These are phyloP conservation scores for Pterophyllum scalare DNA, from an alignment of 2,113 vertebrate species.

Conservation along the genomic window DNA sequence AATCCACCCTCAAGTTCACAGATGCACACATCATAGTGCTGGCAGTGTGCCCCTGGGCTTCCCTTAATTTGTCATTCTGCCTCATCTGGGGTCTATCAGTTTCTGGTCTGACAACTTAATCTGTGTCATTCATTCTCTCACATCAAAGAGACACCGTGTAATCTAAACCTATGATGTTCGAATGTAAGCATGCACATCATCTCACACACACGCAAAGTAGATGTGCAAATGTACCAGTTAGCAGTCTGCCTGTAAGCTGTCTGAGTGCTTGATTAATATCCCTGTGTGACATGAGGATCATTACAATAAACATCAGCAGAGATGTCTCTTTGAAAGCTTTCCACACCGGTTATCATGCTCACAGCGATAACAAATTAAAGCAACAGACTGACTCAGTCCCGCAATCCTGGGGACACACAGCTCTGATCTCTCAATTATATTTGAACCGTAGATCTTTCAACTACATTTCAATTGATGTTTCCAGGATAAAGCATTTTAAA, in stretches of 20 bases:
- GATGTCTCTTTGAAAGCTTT: conserved; percentile 1
- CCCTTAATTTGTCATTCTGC: conserved; percentile 45
- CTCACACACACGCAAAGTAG: conserved; percentile 15
- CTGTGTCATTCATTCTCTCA: conserved; percentile 73
- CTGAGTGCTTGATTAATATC: background rate
- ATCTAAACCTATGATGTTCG: conserved; percentile 23
- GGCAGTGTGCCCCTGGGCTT: conserved; percentile 29
- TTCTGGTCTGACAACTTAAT: conserved; percentile 72
- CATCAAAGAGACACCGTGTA: conserved; percentile 66
- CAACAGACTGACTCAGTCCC: conserved; percentile 4
- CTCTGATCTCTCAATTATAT: conserved; percentile 24
- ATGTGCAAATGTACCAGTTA: conserved; percentile 10
- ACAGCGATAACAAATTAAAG: conserved; percentile 11
- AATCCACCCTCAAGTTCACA: conserved; percentile 38
- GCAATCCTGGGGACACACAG: background rate
- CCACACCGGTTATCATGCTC: background rate
- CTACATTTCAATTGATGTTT: background rate
- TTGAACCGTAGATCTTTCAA: conserved; percentile 32
- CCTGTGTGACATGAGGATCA: background rate
- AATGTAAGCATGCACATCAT: background rate
- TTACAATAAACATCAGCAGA: conserved; percentile 3
- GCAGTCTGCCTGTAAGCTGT: background rate
- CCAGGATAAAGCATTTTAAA: background rate
- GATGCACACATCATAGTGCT: conserved; percentile 50
- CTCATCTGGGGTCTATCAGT: conserved; percentile 76